Conservation (phyloP, 2,113 vertebrate genomes). For the Lepisosteus osseus region DNA sequence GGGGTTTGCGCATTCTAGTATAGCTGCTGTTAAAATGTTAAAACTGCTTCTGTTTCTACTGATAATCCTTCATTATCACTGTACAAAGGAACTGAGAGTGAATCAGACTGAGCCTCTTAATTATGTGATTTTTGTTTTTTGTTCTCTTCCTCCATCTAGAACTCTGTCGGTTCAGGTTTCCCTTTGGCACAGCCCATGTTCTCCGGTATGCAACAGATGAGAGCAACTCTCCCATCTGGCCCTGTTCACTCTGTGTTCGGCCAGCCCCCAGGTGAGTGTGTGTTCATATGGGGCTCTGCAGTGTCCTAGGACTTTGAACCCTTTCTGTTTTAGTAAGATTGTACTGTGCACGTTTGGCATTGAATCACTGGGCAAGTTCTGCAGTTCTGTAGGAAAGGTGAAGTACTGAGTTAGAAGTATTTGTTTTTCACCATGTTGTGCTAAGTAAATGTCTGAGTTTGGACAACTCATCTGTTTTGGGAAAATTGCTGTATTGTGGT, state of each 20-base stretch:
- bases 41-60: no score
- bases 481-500: no score
- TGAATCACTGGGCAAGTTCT: no score
- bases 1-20: no score
- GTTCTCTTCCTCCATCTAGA: slow-evolving; percentile 51
- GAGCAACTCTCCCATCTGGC: slow-evolving; percentile 64
- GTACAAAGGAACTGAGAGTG: no score
- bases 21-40: no score
- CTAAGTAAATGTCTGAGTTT: no score
- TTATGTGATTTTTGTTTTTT: no score
- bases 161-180: slow-evolving; percentile 79
- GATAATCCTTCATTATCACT: no score
- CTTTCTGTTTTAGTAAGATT: background rate
- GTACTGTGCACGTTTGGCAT: background rate
- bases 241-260: slow-evolving; percentile 70
- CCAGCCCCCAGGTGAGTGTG: slow-evolving; percentile 63
- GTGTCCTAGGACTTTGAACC: background rate
- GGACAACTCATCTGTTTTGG: no score
- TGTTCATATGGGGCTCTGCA: background rate
- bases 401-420: background rate
- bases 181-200: slow-evolving; percentile 77
- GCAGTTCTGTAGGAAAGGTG: no score
- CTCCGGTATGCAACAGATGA: slow-evolving; percentile 71
- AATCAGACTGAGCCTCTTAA: no score
- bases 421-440: background rate